Conservation (phyloP, 2,888 invertebrate species). For the Conchocele bisecta region DNA sequence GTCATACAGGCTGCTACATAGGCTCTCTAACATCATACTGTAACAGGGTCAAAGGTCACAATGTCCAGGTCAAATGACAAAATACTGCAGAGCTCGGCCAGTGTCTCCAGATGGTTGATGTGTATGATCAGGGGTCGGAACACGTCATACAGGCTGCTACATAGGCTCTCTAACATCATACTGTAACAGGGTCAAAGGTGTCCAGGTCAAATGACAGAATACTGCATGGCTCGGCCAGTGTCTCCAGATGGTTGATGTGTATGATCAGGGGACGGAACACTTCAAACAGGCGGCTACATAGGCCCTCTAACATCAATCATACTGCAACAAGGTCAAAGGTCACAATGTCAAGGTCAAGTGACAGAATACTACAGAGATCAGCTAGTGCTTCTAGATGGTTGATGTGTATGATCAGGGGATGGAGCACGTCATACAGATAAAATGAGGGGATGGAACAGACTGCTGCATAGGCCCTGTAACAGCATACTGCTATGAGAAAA, state of each 20-base stretch:
- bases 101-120: constrained; percentile 97
- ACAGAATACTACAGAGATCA: constrained; percentile 90
- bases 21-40: constrained; percentile 89
- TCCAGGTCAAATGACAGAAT: constrained; percentile 41
- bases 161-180: constrained; percentile 91
- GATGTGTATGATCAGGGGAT: constrained; percentile 97
- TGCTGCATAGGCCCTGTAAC: constrained; percentile 92
- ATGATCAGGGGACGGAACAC: constrained; percentile 95
- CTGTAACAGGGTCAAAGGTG: constrained; percentile 70
- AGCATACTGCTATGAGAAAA: constrained; percentile 87
- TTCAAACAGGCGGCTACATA: constrained; percentile 88
- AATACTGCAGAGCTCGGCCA: constrained; percentile 98
- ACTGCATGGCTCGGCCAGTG: constrained; percentile 95
- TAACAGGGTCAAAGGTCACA: constrained; percentile 21
- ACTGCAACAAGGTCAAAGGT: no score
- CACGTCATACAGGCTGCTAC: constrained; percentile 94
- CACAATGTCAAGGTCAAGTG: no score
- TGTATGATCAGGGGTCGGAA: constrained; percentile 97
- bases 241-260: constrained; percentile 98
- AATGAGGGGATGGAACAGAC: no score
- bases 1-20: constrained; percentile 96
- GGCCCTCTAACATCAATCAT: background rate
- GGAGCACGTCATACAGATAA: constrained; percentile 95
- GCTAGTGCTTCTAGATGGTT: constrained; percentile 98
- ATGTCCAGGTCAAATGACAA: background rate